Base-by-base conservation (phyloP, 2,888 invertebrate species). In the Eilema caniola region DNA sequence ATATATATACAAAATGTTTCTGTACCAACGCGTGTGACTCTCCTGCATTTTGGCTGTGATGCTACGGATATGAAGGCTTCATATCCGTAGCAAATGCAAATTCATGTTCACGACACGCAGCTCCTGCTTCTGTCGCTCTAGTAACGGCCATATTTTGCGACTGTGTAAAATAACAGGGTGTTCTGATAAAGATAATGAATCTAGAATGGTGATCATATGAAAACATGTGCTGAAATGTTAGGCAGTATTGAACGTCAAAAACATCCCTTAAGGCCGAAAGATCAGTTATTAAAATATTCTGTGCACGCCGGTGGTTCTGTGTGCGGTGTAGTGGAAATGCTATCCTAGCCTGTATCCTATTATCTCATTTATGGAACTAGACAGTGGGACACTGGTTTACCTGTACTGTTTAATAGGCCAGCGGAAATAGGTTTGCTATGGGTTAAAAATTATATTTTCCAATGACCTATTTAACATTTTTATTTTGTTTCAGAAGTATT, bases 241-340 rank as follows among this genome's bases (percentile, higher is more conserved):
- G 33, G 33, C 4, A 7, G 10, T 57, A 8, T n/a, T 28, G 31
- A 28, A 65, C 28, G n/a, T n/a, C 28, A 28, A 33, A 16, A 23
- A 53, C 20, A 53, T n/a, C 8, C n/a, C n/a, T n/a, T 20, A n/a
- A 53, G 20, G 2, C 53, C n/a, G 53, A 53, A 10, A n/a, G 20
- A 53, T 53, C n/a, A 53, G 53, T 53, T 53, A n/a, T 10, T 53
- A 53, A 53, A 53, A 53, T 53, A 53, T 47, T 47, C 20, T 47
- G 47, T 47, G 47, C 47, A 47, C 47, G 20, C 24, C 47, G 37
- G 69, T 71, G 24, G 57, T 66, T 47, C 57, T 41, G 28, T 65
- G 61, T 37, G 53, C 31, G 8, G 16, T 10, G 2, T 7, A 37
- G 62, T 14, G 37, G 37, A 62, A 16, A 16, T 24, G 7, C 23